phyloP scores from a whole-genome alignment of 2,888 invertebrate species.

The Azorinus chamasolen region DNA sequence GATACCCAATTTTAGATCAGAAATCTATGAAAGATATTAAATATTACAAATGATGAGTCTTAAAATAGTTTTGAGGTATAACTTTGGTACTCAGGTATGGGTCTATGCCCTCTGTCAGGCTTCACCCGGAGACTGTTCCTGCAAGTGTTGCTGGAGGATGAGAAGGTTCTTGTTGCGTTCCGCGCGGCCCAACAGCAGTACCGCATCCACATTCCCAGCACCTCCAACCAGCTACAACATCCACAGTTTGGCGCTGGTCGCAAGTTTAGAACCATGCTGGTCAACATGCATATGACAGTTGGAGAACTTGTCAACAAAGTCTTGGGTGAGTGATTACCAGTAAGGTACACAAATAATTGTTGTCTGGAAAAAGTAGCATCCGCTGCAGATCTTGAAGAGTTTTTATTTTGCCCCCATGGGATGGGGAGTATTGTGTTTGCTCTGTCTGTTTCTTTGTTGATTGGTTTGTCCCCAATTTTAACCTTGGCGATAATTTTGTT shows the following conservation, averaged over 20 bases:
- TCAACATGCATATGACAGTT: slow-evolving; percentile 92
- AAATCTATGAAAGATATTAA: no score
- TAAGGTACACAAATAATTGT: no score
- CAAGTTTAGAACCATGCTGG: slow-evolving; percentile 91
- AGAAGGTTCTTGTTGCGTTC: slow-evolving; percentile 93
- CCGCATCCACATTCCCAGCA: slow-evolving; percentile 73
- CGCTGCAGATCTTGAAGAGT: no score
- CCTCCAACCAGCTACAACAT: slow-evolving; percentile 86
- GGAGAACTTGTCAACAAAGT: slow-evolving; percentile 90
- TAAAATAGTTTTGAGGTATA: background rate
- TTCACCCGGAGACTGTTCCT: slow-evolving; percentile 95
- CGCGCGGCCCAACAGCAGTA: slow-evolving; percentile 73
- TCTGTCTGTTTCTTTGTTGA: no score
- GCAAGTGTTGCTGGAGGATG: slow-evolving; percentile 94
- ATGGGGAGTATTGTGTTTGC: no score
- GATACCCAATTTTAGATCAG: no score
- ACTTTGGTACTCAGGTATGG: slow-evolving; percentile 53
- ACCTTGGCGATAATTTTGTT: no score
- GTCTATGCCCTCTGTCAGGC: slow-evolving; percentile 89
- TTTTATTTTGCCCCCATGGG: no score
- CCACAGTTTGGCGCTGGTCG: slow-evolving; percentile 92
- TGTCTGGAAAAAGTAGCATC: no score
- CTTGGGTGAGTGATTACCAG: slow-evolving; percentile 83
- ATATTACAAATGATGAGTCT: no score
- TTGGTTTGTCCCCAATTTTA: no score